Evolutionary conservation across 2,797 vertebrate species (phyloP).

Genomic region (Sebastes melanostomus): DNA sequence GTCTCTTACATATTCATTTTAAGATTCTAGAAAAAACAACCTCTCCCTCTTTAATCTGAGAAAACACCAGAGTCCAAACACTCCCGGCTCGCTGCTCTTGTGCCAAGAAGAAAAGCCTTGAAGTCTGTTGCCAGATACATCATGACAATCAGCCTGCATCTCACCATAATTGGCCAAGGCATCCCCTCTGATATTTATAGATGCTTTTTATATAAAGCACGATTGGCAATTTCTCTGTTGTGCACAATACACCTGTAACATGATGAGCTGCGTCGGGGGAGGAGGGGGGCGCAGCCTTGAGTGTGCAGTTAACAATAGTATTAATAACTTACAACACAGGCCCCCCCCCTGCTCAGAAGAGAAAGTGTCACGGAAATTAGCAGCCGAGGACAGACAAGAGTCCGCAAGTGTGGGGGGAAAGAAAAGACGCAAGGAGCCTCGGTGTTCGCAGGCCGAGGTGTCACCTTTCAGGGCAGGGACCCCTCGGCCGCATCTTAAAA

Average conservation of each 20-base stretch:
- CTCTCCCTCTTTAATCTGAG: not conserved
- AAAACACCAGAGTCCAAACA: not conserved
- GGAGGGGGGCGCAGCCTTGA: conserved; percentile 59
- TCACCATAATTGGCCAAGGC: conserved; percentile 68
- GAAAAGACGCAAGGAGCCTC: conserved; percentile 69
- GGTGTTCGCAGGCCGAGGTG: conserved; percentile 58
- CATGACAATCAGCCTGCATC: conserved; percentile 38
- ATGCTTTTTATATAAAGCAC: conserved; percentile 65
- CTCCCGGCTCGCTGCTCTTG: not conserved
- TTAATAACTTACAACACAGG: conserved; percentile 74
- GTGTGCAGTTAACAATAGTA: conserved; percentile 79
- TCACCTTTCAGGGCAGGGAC: conserved; percentile 73
- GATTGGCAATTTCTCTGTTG: conserved; percentile 67
- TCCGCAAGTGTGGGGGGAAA: conserved; percentile 70
- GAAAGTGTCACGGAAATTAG: conserved; percentile 83
- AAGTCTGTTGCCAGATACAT: conserved; percentile 14
- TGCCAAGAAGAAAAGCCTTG: conserved; percentile 20
- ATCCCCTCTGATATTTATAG: conserved; percentile 73
- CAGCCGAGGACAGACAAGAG: conserved; percentile 73
- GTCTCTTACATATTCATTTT: not conserved
- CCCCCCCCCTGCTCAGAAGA: conserved; percentile 47
- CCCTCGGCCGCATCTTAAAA: conserved; percentile 68
- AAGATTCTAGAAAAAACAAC: not conserved
- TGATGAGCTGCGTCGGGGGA: conserved; percentile 63
- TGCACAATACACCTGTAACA: conserved; percentile 74